phyloP scores from a whole-genome alignment of 2,797 vertebrate species.

The Rhynchonycteris naso region DNA sequence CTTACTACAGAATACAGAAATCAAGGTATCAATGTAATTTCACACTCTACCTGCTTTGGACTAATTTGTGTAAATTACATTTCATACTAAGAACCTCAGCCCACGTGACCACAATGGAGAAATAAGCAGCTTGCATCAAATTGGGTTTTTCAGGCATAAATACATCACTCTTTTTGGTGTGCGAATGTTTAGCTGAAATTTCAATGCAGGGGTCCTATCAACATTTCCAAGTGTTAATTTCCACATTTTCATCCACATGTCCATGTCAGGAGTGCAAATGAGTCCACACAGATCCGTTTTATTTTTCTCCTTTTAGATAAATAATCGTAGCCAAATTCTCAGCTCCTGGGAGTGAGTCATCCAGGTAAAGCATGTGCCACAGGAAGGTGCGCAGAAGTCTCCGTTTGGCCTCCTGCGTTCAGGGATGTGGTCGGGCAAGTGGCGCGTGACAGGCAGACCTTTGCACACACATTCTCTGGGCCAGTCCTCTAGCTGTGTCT shows the following conservation, averaged over 20 bases:
- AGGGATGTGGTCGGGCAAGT: neutral
- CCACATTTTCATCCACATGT: constrained; percentile 43
- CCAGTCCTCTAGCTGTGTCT: neutral
- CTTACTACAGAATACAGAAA: constrained; percentile 79
- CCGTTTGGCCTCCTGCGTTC: neutral
- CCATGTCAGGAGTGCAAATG: constrained; percentile 26
- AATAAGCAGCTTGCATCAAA: constrained; percentile 76
- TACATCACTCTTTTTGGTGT: constrained; percentile 58
- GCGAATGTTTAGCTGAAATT: constrained; percentile 65
- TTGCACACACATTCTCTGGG: rapidly evolving
- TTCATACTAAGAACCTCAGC: constrained; percentile 77
- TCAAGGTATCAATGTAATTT: constrained; percentile 83
- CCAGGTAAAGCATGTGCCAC: neutral
- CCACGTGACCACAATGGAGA: constrained; percentile 78
- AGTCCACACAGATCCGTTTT: neutral
- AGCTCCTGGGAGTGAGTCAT: neutral
- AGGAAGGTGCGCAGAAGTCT: neutral
- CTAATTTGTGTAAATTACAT: constrained; percentile 83
- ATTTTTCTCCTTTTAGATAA: constrained; percentile 1
- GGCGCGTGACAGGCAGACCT: neutral
- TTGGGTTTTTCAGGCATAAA: constrained; percentile 70
- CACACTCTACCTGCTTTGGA: constrained; percentile 82
- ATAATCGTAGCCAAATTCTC: constrained; percentile 24
- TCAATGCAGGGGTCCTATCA: constrained; percentile 62
- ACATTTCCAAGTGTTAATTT: constrained; percentile 72